phyloP scores from a whole-genome alignment of 2,113 vertebrate genomes.

The Eurypyga helias region DNA sequence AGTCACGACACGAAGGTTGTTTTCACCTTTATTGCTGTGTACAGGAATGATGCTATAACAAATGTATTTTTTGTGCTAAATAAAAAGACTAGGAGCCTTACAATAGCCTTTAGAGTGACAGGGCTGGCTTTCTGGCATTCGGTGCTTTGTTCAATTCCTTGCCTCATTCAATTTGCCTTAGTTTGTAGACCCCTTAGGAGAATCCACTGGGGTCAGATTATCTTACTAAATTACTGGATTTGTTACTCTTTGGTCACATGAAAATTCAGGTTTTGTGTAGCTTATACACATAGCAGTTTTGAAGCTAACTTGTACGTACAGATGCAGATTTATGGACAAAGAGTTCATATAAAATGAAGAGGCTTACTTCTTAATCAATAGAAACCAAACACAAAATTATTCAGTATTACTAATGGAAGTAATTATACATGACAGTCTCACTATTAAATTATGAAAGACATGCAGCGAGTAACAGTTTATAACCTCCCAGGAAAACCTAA shows the following conservation, averaged over 20 bases:
- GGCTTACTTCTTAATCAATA: constrained; percentile 59
- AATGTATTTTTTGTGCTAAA: neutral
- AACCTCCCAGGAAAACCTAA: constrained; percentile 29
- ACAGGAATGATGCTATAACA: neutral
- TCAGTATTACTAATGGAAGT: constrained; percentile 33
- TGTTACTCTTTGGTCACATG: neutral
- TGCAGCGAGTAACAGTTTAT: neutral
- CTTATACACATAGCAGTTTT: neutral
- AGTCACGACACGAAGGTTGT: neutral
- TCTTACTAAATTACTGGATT: neutral
- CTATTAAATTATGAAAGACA: constrained; percentile 44
- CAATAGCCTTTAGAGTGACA: neutral
- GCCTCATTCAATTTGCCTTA: neutral
- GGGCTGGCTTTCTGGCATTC: neutral
- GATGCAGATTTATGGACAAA: neutral
- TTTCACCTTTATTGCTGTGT: neutral
- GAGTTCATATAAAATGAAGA: constrained; percentile 14
- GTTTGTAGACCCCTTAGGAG: neutral
- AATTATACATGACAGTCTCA: constrained; percentile 32
- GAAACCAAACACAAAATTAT: constrained; percentile 55
- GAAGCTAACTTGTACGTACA: neutral
- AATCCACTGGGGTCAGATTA: neutral
- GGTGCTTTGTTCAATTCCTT: neutral
- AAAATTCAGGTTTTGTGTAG: neutral
- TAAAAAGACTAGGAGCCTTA: neutral